phyloP scores from a whole-genome alignment of 1,140 invertebrate genomes.

The Phocides pigmalion region DNA sequence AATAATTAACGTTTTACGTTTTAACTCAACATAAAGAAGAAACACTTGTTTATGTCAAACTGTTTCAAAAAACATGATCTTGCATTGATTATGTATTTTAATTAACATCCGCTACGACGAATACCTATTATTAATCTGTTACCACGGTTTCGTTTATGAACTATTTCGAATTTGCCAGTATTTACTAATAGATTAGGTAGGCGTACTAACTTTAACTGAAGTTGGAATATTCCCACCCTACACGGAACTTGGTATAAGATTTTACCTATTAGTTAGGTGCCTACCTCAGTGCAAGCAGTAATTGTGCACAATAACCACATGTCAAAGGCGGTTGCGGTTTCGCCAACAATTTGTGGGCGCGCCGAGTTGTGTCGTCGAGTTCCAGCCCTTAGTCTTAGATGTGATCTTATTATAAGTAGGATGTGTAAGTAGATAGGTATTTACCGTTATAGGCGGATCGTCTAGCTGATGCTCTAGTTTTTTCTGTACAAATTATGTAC shows the following conservation, averaged over 20 bases:
- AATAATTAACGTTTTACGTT: no score
- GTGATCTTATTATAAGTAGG: not conserved
- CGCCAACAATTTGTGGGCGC: constrained; percentile 67
- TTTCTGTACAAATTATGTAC: no score
- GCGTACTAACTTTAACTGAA: not conserved
- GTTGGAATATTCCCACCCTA: not conserved
- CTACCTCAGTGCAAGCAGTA: constrained; percentile 63
- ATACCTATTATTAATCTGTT: no score
- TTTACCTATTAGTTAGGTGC: constrained; percentile 50
- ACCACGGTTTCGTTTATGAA: no score
- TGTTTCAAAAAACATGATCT: no score
- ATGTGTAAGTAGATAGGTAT: not conserved
- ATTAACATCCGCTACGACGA: no score
- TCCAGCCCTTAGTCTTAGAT: constrained; percentile 35
- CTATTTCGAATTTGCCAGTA: no score
- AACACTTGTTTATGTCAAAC: no score
- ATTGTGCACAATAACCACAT: constrained; percentile 75
- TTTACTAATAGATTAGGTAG: no score
- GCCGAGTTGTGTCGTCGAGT: constrained; percentile 61
- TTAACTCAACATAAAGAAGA: no score
- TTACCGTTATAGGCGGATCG: no score
- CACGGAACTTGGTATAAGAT: constrained; percentile 61
- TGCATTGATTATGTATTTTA: no score
- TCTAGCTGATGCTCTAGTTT: not conserved
- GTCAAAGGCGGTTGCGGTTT: constrained; percentile 66